phyloP scores from a whole-genome alignment of 1,140 invertebrate genomes.

The Magallana ariakensis region DNA sequence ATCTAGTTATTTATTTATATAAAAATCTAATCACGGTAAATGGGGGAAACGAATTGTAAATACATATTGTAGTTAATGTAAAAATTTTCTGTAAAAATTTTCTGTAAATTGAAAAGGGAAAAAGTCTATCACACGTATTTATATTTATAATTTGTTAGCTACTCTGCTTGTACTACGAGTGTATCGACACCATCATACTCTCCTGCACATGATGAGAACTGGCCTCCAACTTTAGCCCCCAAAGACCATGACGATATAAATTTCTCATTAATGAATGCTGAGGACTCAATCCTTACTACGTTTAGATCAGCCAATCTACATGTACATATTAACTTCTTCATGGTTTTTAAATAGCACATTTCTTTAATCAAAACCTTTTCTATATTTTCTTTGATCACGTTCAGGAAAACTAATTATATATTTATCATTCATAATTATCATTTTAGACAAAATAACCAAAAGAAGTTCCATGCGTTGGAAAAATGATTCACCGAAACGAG shows the following conservation, averaged over 20 bases:
- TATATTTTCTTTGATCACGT: neutral
- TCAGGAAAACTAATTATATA: neutral
- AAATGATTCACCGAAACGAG: neutral
- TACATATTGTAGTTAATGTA: too few species aligned
- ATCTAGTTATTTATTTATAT: too few species aligned
- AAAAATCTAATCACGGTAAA: too few species aligned
- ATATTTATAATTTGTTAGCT: too few species aligned
- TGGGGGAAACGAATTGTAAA: too few species aligned
- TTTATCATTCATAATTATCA: neutral
- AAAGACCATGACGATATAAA: neutral
- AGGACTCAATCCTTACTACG: neutral
- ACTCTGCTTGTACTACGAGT: neutral
- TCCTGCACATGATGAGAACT: neutral
- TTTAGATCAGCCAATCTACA: neutral
- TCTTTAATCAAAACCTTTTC: neutral
- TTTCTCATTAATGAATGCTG: neutral
- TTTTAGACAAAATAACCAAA: neutral
- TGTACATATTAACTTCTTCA: neutral
- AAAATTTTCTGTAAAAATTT: too few species aligned
- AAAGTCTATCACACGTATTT: too few species aligned
- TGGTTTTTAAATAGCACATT: neutral
- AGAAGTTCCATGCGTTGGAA: neutral
- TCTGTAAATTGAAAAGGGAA: too few species aligned
- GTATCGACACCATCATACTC: neutral
- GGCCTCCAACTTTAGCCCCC: conserved; percentile 2